These are phyloP conservation scores for Rhinolophus ferrumequinum DNA, from an alignment of 2,113 vertebrate genomes.

Conservation along the genomic window DNA sequence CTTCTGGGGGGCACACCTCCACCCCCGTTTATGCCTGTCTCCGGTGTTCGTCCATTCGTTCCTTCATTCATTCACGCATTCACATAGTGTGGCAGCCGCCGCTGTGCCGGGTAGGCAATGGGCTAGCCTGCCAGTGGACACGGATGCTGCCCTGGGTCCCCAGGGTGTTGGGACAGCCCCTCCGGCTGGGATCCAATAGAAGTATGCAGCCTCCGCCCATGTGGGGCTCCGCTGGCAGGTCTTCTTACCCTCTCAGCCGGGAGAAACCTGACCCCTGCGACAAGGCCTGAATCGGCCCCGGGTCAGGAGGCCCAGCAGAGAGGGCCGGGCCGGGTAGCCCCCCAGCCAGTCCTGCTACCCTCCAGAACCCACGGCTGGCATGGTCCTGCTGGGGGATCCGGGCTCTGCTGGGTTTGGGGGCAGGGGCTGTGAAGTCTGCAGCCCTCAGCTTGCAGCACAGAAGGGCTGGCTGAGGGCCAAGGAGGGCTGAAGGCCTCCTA, in stretches of 20 bases:
- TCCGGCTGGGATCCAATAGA: not conserved
- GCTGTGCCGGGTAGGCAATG: not conserved
- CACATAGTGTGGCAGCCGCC: accelerated
- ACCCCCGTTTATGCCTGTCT: accelerated
- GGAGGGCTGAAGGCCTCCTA: not conserved
- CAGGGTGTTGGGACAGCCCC: too few relatives aligned
- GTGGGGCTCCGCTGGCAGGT: not conserved
- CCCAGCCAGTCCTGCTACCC: not conserved
- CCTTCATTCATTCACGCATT: accelerated
- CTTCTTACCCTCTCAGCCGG: not conserved
- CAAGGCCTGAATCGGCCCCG: not conserved
- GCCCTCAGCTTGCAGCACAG: not conserved
- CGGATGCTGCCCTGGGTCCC: not conserved
- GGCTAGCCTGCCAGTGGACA: not conserved
- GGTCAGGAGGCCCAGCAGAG: not conserved
- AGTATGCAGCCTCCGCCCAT: not conserved
- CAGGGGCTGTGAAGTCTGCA: not conserved
- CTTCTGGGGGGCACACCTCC: not conserved
- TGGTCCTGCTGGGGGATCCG: not conserved
- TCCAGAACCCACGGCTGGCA: not conserved
- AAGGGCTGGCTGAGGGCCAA: not conserved
- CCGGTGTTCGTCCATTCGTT: too few relatives aligned
- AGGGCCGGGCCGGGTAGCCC: not conserved
- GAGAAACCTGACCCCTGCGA: not conserved
- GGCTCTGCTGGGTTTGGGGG: not conserved